phyloP scores from a whole-genome alignment of 2,797 vertebrate species.

The Chelidonichthys spinosus region DNA sequence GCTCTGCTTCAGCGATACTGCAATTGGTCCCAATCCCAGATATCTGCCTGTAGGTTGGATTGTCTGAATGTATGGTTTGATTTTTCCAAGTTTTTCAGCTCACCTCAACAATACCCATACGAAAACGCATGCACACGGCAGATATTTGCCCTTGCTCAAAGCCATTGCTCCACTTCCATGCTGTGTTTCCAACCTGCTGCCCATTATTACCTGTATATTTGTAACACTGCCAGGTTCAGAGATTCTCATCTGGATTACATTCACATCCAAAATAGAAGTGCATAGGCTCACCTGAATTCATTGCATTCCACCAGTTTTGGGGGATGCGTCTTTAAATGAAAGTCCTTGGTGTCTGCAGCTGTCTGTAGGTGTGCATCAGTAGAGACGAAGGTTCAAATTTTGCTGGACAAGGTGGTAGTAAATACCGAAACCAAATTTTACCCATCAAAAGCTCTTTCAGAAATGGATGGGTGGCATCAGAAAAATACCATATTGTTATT shows the following conservation, averaged over 20 bases:
- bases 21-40: constrained; percentile 41
- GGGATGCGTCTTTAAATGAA: background rate
- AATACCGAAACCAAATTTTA: constrained; percentile 1
- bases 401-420: background rate
- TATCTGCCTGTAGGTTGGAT: constrained; percentile 51
- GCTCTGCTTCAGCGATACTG: constrained; percentile 40
- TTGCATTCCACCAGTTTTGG: background rate
- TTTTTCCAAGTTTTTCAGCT: constrained; percentile 48
- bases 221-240: background rate
- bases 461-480: background rate
- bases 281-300: background rate
- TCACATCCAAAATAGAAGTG: background rate
- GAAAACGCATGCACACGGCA: constrained; percentile 17
- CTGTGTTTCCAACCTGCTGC: constrained; percentile 10
- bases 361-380: background rate
- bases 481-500: background rate
- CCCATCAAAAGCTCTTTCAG: background rate
- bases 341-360: background rate
- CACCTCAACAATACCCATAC: constrained; percentile 25
- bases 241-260: background rate
- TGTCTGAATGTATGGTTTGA: constrained; percentile 27
- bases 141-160: constrained; percentile 37
- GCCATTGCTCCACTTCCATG: constrained; percentile 1
- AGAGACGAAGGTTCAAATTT: background rate
- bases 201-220: background rate